Conservation (phyloP, 2,888 invertebrate species). For the Gymnocheta viridis region DNA sequence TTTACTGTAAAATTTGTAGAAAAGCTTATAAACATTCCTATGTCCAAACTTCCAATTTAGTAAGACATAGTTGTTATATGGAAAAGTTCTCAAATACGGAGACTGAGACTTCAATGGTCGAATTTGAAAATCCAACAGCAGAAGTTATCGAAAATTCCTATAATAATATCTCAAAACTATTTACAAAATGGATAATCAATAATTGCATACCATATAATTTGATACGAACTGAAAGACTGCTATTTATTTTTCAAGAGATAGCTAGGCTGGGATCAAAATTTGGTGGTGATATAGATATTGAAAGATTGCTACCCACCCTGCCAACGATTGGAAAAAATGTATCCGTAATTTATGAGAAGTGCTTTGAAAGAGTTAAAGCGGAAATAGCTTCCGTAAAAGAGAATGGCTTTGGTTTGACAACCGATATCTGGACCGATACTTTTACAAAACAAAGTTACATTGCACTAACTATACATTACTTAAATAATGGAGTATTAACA, state of each 20-base stretch:
- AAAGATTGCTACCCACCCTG: not conserved
- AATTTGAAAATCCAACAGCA: not conserved
- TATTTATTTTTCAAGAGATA: not conserved
- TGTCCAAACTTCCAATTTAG: conserved; percentile 3
- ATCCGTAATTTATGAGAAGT: not conserved
- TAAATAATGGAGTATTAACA: not conserved
- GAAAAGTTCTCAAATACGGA: not conserved
- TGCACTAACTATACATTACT: conserved; percentile 25
- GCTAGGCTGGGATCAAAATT: not conserved
- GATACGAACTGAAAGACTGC: not conserved
- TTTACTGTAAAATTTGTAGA: not conserved
- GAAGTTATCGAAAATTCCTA: not conserved
- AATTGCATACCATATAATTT: conserved; percentile 3
- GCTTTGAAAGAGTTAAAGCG: not conserved
- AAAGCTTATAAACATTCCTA: not conserved
- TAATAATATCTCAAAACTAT: not conserved
- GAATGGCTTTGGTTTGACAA: conserved; percentile 9
- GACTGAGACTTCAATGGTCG: not conserved
- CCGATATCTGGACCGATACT: not conserved
- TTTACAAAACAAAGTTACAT: not conserved
- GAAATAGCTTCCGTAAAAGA: conserved; percentile 15
- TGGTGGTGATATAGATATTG: not conserved
- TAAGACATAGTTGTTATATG: conserved; percentile 7
- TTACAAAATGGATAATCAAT: conserved; percentile 17
- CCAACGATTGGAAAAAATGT: not conserved